Base-by-base conservation (phyloP, 2,797 vertebrate species). In the Oreonectes daqikongensis region DNA sequence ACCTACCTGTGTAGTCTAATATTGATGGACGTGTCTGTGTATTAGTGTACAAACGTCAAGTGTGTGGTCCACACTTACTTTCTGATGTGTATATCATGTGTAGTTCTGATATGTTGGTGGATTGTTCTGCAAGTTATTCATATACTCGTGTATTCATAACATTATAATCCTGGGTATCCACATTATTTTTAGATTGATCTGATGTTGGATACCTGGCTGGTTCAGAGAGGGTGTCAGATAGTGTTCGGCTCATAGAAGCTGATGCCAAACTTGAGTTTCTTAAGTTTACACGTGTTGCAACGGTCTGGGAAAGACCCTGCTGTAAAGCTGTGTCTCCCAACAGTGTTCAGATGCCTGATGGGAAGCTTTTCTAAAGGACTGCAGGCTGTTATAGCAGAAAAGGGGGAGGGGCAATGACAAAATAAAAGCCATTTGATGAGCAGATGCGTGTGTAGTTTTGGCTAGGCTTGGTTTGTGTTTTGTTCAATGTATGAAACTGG, bases 371-470 rank as follows among this genome's bases (percentile, higher is more conserved):
- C 28, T 68, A 35, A 65, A 59, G 52, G 40, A 68, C 60, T 65
- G 7, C 17, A 53, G 48, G 32, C 30, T 40, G 60, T 73, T 64
- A 14, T 74, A 74, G 72, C n/a, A 44, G 24, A 18, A 24, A 15
- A 53, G 65, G 59, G 65, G 65, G 74, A 76, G 30, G 65, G 74
- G 55, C 4, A 68, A 50, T 22, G 60, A 17, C 53, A 77, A 77
- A 77, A 77, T 69, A 77, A 61, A 77, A 42, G 65, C 55, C 20
- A 35, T 77, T 77, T 69, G 74, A 77, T 61, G 55, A 77, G 55
- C 65, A 69, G 74, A 77, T 77, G 74, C 17, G 20, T 5, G 18
- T 77, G 65, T 61, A 76, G 52, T 69, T 76, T 50, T 77, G 55
- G 66, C 55, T 55, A 50, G 50, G 66, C 55, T 38, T 61, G 28